These are phyloP conservation scores for Resseliella maxima DNA, from an alignment of 2,888 invertebrate species.

Conservation along the genomic window DNA sequence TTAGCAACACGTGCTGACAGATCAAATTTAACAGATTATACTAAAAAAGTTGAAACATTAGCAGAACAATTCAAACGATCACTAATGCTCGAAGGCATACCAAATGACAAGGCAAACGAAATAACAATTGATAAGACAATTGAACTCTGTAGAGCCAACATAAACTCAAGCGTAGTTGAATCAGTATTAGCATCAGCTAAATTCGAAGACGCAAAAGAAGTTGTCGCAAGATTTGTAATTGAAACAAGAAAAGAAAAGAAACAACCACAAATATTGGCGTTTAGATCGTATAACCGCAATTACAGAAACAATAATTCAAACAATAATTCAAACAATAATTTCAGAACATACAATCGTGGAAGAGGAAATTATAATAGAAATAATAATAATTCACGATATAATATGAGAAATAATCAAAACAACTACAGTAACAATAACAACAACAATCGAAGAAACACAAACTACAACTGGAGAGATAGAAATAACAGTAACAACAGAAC, in stretches of 20 bases:
- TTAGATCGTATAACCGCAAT: not conserved
- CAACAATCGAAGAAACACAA: too few relatives aligned
- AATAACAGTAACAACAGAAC: too few relatives aligned
- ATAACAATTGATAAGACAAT: not conserved
- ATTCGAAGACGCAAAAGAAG: not conserved
- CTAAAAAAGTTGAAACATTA: not conserved
- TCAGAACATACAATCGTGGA: too few relatives aligned
- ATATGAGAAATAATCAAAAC: too few relatives aligned
- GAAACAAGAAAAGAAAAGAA: not conserved
- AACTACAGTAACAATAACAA: too few relatives aligned
- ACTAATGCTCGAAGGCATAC: not conserved
- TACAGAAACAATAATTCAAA: not conserved
- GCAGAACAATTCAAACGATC: slow-evolving; percentile 25
- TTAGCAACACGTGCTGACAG: not conserved
- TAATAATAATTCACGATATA: too few relatives aligned
- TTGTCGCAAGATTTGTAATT: not conserved
- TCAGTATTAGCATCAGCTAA: not conserved
- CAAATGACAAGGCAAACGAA: not conserved
- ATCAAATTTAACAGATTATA: not conserved
- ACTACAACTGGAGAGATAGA: too few relatives aligned
- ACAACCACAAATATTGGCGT: not conserved
- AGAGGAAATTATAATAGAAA: too few relatives aligned
- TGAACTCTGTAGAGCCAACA: slow-evolving; percentile 5
- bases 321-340: too few relatives aligned
- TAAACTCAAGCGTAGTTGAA: not conserved